Conservation (phyloP, 2,888 invertebrate genomes). For the Agrotis exclamationis region DNA sequence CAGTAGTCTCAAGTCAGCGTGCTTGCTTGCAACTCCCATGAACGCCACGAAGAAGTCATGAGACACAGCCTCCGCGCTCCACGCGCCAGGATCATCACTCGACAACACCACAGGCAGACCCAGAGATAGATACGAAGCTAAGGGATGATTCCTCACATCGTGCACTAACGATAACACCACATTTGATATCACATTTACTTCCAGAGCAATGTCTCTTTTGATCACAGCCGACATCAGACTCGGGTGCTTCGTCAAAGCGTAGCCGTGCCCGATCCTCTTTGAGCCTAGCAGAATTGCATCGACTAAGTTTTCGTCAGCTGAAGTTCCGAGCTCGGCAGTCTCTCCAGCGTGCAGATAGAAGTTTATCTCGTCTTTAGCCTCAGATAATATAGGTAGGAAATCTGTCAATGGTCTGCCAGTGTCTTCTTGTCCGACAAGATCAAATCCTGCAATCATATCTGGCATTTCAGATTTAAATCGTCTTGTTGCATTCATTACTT, state of each 20-base stretch:
- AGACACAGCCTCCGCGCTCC: slow-evolving; percentile 94
- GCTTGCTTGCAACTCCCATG: slow-evolving; percentile 93
- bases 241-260: slow-evolving; percentile 94
- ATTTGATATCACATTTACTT: slow-evolving; percentile 96
- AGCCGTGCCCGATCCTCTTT: slow-evolving; percentile 95
- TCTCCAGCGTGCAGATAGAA: slow-evolving; percentile 96
- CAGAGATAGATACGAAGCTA: slow-evolving; percentile 92
- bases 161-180: slow-evolving; percentile 93
- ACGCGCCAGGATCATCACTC: slow-evolving; percentile 95
- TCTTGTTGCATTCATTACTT: slow-evolving; percentile 80
- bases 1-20: slow-evolving; percentile 93
- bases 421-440: slow-evolving; percentile 96
- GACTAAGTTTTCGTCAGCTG: slow-evolving; percentile 93
- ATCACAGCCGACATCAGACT: slow-evolving; percentile 90
- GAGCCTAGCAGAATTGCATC: slow-evolving; percentile 95
- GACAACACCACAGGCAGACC: slow-evolving; percentile 94
- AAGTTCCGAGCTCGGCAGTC: slow-evolving; percentile 93
- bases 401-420: slow-evolving; percentile 92
- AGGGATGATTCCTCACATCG: slow-evolving; percentile 95
- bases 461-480: slow-evolving; percentile 90
- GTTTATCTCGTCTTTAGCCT: slow-evolving; percentile 89
- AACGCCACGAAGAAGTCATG: slow-evolving; percentile 96
- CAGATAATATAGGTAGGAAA: slow-evolving; percentile 90
- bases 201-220: slow-evolving; percentile 92
- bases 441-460: slow-evolving; percentile 94